Evolutionary conservation across 64 coral and sea anemone genomes (phyloP).

Genomic region (Dendronephthya gigantea): DNA sequence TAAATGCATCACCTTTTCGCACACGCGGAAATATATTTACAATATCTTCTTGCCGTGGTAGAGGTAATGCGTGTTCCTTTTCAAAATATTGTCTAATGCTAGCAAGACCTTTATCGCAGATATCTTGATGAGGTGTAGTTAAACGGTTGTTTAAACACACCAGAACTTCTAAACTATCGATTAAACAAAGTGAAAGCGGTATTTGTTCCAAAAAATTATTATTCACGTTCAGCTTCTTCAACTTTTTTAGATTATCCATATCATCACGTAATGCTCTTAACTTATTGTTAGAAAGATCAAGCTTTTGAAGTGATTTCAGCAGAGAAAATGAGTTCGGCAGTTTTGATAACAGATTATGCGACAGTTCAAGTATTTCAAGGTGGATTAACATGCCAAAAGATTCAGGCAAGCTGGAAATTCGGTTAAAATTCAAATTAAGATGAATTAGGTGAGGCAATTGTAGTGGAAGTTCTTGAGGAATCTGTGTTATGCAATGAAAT

Average conservation of each 20-base stretch:
- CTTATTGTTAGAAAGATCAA: conserved; percentile 80
- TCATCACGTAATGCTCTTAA: conserved; percentile 48
- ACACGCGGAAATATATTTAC: conserved; percentile 79
- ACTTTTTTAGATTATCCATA: conserved; percentile 54
- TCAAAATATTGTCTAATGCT: conserved; percentile 47
- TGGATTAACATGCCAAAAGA: conserved; percentile 90
- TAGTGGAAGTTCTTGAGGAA: conserved; percentile 69
- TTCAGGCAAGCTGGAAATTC: conserved; percentile 60
- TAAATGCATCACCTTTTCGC: conserved; percentile 48
- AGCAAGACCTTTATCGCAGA: conserved; percentile 83
- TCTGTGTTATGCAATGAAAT: conserved; percentile 57
- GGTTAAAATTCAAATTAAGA: conserved; percentile 81
- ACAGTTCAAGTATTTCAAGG: conserved; percentile 65
- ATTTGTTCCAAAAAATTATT: conserved; percentile 72
- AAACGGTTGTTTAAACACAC: conserved; percentile 84
- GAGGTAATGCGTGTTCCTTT: conserved; percentile 39
- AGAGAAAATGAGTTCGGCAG: conserved; percentile 64
- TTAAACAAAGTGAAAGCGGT: conserved; percentile 56
- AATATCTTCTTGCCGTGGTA: conserved; percentile 43
- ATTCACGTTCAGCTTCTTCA: conserved; percentile 70
- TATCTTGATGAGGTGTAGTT: conserved; percentile 59
- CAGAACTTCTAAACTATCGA: conserved; percentile 53
- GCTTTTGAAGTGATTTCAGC: conserved; percentile 64
- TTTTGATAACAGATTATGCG: conserved; percentile 65
- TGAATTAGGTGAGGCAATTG: conserved; percentile 72